Base-by-base conservation (phyloP, 2,797 vertebrate genomes). In the Siniperca undulata region DNA sequence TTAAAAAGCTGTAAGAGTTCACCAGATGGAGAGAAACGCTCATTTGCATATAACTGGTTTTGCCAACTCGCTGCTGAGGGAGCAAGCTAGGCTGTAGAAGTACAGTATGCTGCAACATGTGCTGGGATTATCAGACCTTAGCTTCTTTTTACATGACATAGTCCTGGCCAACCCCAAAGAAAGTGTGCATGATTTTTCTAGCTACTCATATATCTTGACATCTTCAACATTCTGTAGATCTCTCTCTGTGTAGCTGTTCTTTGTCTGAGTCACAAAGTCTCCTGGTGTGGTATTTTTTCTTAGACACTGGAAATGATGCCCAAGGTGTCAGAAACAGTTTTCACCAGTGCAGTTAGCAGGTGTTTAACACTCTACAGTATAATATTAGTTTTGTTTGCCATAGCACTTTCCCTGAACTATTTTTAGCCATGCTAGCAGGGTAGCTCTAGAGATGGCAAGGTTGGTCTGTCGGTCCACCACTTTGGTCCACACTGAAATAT, bases 31-130 rank as follows among this genome's bases (percentile, higher is more conserved):
- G 70, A 72, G 22, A 52, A 50, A 48, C 19, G 50, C 14, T 59
- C 62, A 74, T 80, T 72, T 86, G 56, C 40, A 74, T 70, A 73
- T 67, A 68, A 78, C 50, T 78, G 67, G 40, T 79, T 87, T 81
- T 58, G 40, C 80, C 22, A 38, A 17, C 19, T 50, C 52, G 65
- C 67, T 0, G 5, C 72, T 48, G 50, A 56, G 75, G 30, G 77
- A 74, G 42, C 1, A 2, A 84, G 56, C 46, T 48, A n/a, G 66
- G n/a, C 62, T 22, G 2, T 27, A 71, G 52, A 52, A 66, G 44
- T 38, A 70, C 20, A 68, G 22, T 20, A 4, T 3, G 50, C 67
- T 83, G 59, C 59, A 56, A 71, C n/a, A 67, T 36, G n/a, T 52
- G 10, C 56, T 46, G 5, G 2, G 40, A 68, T 69, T n/a, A 16